A percentile compares a stretch with the other conserved stretches of the same genome.
These are phyloP conservation scores for Drosophila bocqueti DNA, from an alignment of 1,140 invertebrate species.

Conservation along the genomic window DNA sequence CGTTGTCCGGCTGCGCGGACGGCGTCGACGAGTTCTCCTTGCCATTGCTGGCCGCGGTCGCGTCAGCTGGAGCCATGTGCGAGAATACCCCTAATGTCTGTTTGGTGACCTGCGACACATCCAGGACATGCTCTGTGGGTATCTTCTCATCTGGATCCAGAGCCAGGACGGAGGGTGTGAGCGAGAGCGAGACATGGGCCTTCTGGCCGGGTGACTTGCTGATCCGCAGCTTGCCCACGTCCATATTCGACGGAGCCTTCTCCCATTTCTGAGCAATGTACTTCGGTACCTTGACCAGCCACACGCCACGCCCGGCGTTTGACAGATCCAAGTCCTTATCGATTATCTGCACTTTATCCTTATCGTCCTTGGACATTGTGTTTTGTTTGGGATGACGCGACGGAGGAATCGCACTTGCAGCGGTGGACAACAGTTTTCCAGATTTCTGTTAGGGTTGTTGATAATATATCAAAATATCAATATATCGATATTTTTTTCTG, in stretches of 20 bases:
- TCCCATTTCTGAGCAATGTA: slow-evolving; percentile 94
- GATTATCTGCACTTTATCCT: slow-evolving; percentile 75
- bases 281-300: slow-evolving; percentile 98
- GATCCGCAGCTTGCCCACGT: slow-evolving; percentile 87
- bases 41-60: slow-evolving; percentile 76
- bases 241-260: slow-evolving; percentile 91
- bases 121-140: slow-evolving; percentile 92
- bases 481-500: no score
- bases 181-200: slow-evolving; percentile 87
- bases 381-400: neutral
- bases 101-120: slow-evolving; percentile 94
- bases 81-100: slow-evolving; percentile 96
- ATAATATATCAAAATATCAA: no score
- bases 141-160: slow-evolving; percentile 82
- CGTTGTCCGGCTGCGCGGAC: slow-evolving; percentile 90
- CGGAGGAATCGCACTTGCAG: neutral
- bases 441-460: no score
- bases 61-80: slow-evolving; percentile 87
- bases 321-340: slow-evolving; percentile 93
- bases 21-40: slow-evolving; percentile 58
- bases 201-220: slow-evolving; percentile 86
- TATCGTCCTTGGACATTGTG: slow-evolving; percentile 82
- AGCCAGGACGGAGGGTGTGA: slow-evolving; percentile 85
- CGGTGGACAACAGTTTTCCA: no score
- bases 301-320: slow-evolving; percentile 95